Percentiles rank a stretch among this genome's conserved stretches.
Evolutionary conservation across 2,888 invertebrate genomes (phyloP).

Genomic region (Rhaphigaster nebulosa): DNA sequence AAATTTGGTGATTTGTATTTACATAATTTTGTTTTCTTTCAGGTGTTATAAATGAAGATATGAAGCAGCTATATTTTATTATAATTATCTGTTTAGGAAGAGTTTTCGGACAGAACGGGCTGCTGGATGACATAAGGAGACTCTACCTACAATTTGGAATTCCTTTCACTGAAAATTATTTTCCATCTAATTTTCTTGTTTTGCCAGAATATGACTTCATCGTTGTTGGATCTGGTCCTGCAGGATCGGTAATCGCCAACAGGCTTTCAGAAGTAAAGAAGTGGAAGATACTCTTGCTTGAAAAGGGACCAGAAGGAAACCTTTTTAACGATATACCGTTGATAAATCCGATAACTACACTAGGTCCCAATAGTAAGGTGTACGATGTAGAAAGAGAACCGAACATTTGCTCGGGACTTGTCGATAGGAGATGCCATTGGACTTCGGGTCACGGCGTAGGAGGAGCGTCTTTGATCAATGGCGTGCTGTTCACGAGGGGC

Average conservation of each 20-base stretch:
- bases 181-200: constrained; percentile 67
- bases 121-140: constrained; percentile 59
- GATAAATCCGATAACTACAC: constrained; percentile 75
- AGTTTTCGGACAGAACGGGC: neutral
- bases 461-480: constrained; percentile 69
- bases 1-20: neutral
- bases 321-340: constrained; percentile 83
- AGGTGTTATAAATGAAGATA: neutral
- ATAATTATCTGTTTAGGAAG: neutral
- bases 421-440: constrained; percentile 74
- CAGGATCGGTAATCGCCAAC: constrained; percentile 80
- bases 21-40: neutral
- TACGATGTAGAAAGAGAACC: constrained; percentile 77
- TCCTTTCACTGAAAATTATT: constrained; percentile 64
- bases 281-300: constrained; percentile 80
- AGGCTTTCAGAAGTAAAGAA: constrained; percentile 79
- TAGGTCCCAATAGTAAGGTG: constrained; percentile 80
- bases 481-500: constrained; percentile 70
- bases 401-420: constrained; percentile 72
- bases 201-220: constrained; percentile 74
- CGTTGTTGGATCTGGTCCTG: constrained; percentile 74
- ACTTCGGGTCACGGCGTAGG: constrained; percentile 82
- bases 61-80: neutral
- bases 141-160: constrained; percentile 62
- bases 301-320: constrained; percentile 85